These are phyloP conservation scores for Cheilosia impressa DNA, from an alignment of 2,888 invertebrate genomes.

Conservation along the genomic window DNA sequence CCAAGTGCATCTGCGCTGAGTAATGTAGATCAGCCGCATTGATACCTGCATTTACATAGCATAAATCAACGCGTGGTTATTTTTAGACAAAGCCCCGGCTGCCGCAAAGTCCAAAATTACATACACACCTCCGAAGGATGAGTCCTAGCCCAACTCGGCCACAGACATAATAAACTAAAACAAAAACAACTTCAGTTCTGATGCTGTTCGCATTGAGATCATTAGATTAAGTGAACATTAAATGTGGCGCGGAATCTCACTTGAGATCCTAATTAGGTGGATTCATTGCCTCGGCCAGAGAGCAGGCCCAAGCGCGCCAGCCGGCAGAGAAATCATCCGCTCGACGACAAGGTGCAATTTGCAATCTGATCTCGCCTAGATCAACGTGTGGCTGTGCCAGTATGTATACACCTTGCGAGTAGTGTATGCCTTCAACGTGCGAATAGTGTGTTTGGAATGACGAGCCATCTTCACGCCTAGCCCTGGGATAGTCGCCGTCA, in stretches of 20 bases:
- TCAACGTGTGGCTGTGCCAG: constrained; percentile 45
- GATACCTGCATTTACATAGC: constrained; percentile 42
- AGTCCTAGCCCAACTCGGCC: neutral
- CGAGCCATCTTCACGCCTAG: constrained; percentile 73
- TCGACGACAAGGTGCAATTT: constrained; percentile 75
- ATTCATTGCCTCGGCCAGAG: constrained; percentile 44
- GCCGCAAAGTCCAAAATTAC: constrained; percentile 44
- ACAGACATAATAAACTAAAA: constrained; percentile 22
- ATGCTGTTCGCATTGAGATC: constrained; percentile 57
- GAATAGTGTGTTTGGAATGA: constrained; percentile 63
- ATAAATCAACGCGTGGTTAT: constrained; percentile 59
- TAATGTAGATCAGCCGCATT: constrained; percentile 53
- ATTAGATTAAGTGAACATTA: constrained; percentile 75
- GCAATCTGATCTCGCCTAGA: constrained; percentile 69
- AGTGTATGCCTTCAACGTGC: constrained; percentile 53
- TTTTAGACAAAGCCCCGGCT: constrained; percentile 50
- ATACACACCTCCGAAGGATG: neutral
- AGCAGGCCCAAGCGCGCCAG: constrained; percentile 25
- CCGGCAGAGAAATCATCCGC: constrained; percentile 42
- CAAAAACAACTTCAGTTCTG: constrained; percentile 24
- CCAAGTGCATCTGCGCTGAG: constrained; percentile 27
- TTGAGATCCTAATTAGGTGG: constrained; percentile 73
- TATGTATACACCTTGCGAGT: constrained; percentile 34
- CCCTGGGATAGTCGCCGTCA: constrained; percentile 72
- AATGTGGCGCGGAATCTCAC: constrained; percentile 71